Evolutionary conservation across 2,113 vertebrate genomes (phyloP).

Genomic region (Lepisosteus oculatus): DNA sequence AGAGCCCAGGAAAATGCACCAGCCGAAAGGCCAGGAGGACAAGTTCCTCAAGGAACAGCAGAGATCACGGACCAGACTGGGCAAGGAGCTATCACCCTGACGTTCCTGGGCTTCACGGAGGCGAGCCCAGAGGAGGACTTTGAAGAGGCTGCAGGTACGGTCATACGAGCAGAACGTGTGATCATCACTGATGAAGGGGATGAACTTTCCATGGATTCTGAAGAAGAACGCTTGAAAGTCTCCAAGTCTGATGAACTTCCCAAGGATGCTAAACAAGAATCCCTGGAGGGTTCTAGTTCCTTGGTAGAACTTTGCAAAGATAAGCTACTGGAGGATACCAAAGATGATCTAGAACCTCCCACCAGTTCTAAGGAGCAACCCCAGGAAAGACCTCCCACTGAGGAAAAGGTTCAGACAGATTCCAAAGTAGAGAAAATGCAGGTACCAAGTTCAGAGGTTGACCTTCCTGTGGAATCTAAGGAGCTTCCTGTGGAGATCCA

Average conservation of each 20-base stretch:
- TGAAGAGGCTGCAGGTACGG: slow-evolving; percentile 28
- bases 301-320: too few relatives aligned
- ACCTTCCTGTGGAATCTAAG: not conserved
- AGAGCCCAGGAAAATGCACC: not conserved
- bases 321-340: not conserved
- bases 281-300: too few relatives aligned
- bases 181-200: slow-evolving; percentile 54
- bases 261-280: too few relatives aligned
- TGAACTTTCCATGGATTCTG: not conserved
- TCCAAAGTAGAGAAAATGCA: not conserved
- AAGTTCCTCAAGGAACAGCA: slow-evolving; percentile 24
- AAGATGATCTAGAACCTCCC: not conserved
- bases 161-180: slow-evolving; percentile 57
- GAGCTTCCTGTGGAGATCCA: not conserved
- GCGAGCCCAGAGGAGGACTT: slow-evolving; percentile 14
- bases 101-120: slow-evolving; percentile 56
- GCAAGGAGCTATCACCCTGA: slow-evolving; percentile 50
- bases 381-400: not conserved
- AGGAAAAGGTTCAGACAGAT: not conserved
- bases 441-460: not conserved
- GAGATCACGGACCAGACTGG: slow-evolving; percentile 21
- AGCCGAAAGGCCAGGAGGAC: slow-evolving; percentile 9
- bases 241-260: too few relatives aligned
- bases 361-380: not conserved
- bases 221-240: not conserved